These are phyloP conservation scores for Phalacrocorax brasilianus DNA, from an alignment of 2,113 vertebrate species.

Conservation along the genomic window DNA sequence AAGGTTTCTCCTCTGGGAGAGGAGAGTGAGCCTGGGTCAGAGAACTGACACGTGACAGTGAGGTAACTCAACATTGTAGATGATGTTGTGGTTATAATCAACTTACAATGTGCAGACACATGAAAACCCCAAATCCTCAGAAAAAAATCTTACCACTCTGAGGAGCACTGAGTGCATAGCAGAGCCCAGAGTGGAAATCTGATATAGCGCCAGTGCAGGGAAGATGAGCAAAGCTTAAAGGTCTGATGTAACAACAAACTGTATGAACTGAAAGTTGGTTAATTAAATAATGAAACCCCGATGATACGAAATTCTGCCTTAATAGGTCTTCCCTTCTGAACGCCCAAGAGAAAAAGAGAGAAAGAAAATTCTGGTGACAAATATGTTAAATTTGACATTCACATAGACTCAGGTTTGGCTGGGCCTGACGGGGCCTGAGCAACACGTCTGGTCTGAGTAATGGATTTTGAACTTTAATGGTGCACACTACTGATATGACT, in stretches of 20 bases:
- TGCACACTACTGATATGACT: constrained; percentile 38
- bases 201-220: not conserved
- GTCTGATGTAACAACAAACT: not conserved
- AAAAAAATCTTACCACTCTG: not conserved
- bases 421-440: not conserved
- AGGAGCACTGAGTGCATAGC: not conserved
- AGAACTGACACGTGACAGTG: not conserved
- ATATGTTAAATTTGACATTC: constrained; percentile 41
- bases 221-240: not conserved
- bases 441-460: constrained; percentile 31
- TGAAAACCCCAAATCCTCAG: not conserved
- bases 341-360: not conserved
- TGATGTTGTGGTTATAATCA: not conserved
- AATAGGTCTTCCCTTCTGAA: not conserved
- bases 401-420: not conserved
- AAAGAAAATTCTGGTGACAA: not conserved
- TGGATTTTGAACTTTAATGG: constrained; percentile 29
- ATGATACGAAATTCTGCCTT: not conserved
- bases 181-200: not conserved
- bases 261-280: not conserved
- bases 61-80: not conserved
- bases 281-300: not conserved
- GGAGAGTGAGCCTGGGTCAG: not conserved
- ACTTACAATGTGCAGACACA: not conserved
- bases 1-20: not conserved